Evolutionary conservation across 2,888 invertebrate genomes (phyloP).

Genomic region (Chamaedrilus cognettii): DNA sequence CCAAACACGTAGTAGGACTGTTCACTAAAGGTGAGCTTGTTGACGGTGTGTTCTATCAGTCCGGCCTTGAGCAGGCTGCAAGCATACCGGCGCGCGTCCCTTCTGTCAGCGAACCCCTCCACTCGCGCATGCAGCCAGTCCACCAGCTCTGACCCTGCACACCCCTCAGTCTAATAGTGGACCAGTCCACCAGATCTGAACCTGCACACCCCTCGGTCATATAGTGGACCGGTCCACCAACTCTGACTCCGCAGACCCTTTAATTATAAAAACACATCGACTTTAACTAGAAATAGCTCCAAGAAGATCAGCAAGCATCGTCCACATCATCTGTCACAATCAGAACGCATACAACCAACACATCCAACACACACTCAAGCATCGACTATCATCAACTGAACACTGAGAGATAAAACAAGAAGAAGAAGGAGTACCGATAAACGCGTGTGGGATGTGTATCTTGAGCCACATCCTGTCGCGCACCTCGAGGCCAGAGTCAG

Average conservation of each 20-base stretch:
- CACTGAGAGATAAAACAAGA: background rate
- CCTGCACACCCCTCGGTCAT: conserved; percentile 54
- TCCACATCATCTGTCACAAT: too few species aligned
- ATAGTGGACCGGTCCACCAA: background rate
- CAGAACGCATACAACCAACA: background rate
- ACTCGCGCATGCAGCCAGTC: conserved; percentile 97
- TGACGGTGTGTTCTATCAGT: conserved; percentile 96
- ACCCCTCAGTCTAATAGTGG: background rate
- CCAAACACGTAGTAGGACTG: conserved; percentile 99
- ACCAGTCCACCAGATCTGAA: conserved; percentile 58
- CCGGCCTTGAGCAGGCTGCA: conserved; percentile 89
- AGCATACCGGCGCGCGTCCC: conserved; percentile 90
- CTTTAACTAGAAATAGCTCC: too few species aligned
- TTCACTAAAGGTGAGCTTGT: conserved; percentile 98
- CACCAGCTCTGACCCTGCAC: conserved; percentile 71
- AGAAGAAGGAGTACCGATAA: conserved; percentile 88
- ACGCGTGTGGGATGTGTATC: conserved; percentile 97
- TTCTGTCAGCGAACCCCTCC: conserved; percentile 88
- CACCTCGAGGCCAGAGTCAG: conserved; percentile 95
- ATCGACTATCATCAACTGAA: background rate
- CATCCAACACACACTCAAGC: background rate
- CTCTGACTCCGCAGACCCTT: background rate
- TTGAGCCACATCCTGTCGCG: conserved; percentile 98
- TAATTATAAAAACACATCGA: too few species aligned
- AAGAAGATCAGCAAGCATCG: too few species aligned